These are phyloP conservation scores for Actinemys pallida DNA, from an alignment of 2,113 vertebrate species.

Conservation along the genomic window DNA sequence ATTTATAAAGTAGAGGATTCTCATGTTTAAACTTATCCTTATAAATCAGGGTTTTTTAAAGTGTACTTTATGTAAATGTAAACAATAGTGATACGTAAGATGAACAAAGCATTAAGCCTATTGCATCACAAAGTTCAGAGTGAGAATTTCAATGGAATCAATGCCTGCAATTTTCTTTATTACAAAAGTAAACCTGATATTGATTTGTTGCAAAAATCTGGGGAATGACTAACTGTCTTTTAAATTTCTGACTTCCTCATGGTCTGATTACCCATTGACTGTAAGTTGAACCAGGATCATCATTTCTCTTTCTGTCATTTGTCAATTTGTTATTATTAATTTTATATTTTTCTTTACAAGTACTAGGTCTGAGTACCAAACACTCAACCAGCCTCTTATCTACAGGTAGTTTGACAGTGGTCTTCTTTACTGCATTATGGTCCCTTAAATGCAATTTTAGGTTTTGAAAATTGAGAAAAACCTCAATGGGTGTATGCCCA, in stretches of 20 bases:
- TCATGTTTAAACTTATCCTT: not conserved
- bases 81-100: rapidly evolving
- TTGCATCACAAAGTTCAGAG: not conserved
- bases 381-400: not conserved
- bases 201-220: not conserved
- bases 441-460: not conserved
- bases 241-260: not conserved
- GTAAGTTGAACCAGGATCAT: not conserved
- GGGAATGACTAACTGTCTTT: not conserved
- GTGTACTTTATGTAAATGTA: not conserved
- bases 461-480: not conserved
- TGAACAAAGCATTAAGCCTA: not conserved
- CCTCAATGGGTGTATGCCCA: not conserved
- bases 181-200: not conserved
- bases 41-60: not conserved
- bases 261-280: rapidly evolving
- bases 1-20: not conserved
- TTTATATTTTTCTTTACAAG: not conserved
- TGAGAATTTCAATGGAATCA: not conserved
- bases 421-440: not conserved
- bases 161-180: rapidly evolving
- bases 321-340: not conserved
- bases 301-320: rapidly evolving
- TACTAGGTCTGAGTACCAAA: not conserved
- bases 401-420: not conserved